Base-by-base conservation (phyloP, 2,113 vertebrate genomes). In the Takifugu flavidus region DNA sequence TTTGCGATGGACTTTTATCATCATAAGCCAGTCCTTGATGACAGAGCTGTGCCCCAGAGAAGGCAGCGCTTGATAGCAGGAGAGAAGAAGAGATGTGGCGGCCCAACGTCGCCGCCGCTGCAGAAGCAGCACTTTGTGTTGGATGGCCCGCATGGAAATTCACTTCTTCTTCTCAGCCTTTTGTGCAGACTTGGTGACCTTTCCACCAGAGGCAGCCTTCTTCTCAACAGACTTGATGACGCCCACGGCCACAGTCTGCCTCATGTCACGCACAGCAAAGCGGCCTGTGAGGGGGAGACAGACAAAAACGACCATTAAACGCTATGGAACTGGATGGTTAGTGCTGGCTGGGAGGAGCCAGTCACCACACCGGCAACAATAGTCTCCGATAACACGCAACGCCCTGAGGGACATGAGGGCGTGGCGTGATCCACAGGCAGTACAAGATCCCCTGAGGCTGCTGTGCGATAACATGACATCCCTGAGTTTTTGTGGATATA, bases 21-120 rank as follows among this genome's bases (percentile, higher is more conserved):
- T 82, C 89, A 87, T 91, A 70, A 92, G 84, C 90, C 91, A 92
- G 90, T 92, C 91, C 83, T 92, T 92, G 74, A 91, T 83, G 57
- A 91, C 69, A 76, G 81, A 87, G 86, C 85, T 82, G 72, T 84
- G 86, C 75, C 72, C 88, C 65, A 83, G 86, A 70, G 76, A 73
- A 60, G 82, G 73, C 44, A 67, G 65, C 57, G 79, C 67, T 34
- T 76, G 79, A 66, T 61, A 64, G 56, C 49, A 62, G 27, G 60
- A 64, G n/a, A 39, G 59, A 3, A 31, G 65, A 39, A 53, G 67
- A 49, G 71, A 53, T 13, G 68, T 54, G 47, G 56, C 4, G 49
- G 55, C 79, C 70, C 76, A 77, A 70, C 54, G 77, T 3, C 44
- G 29, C 29, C 29, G 29, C 29, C 5, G 6, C 31, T 7, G 34